Conservation (phyloP, 2,888 invertebrate species). For the Limnephilus rhombicus region DNA sequence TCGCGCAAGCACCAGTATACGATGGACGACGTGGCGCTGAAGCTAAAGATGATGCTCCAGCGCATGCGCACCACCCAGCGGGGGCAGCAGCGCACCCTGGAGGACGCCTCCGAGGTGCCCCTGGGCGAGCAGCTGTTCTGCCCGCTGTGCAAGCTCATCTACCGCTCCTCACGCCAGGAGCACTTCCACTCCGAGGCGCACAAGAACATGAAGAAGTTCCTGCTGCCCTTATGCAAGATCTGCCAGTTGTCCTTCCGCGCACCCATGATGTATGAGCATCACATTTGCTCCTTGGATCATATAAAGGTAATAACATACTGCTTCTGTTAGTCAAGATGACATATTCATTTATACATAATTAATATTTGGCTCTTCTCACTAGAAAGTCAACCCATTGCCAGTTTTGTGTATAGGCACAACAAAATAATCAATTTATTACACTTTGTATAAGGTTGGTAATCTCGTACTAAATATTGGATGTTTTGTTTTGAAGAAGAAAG, state of each 20-base stretch:
- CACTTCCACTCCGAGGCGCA: constrained; percentile 90
- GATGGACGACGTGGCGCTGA: constrained; percentile 85
- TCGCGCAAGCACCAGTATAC: constrained; percentile 84
- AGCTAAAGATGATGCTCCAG: constrained; percentile 85
- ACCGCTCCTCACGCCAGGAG: constrained; percentile 85
- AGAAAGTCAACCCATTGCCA: too few relatives aligned
- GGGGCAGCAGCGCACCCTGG: constrained; percentile 87
- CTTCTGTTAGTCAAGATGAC: too few relatives aligned
- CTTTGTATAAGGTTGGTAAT: too few relatives aligned
- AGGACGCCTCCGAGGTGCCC: constrained; percentile 80
- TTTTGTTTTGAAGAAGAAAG: constrained; percentile 76
- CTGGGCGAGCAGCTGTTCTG: constrained; percentile 84
- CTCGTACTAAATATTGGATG: constrained; percentile 19
- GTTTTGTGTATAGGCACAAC: not conserved
- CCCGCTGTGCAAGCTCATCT: constrained; percentile 86
- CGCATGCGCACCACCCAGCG: constrained; percentile 90
- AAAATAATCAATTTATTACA: constrained; percentile 63
- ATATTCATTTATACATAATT: too few relatives aligned
- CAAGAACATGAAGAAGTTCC: constrained; percentile 90
- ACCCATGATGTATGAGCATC: constrained; percentile 91
- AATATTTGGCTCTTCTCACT: too few relatives aligned
- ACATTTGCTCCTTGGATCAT: constrained; percentile 89
- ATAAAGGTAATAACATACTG: constrained; percentile 79
- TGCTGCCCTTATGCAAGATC: constrained; percentile 88
- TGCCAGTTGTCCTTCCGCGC: constrained; percentile 89